Evolutionary conservation across 2,888 invertebrate species (phyloP), one percentile per base, ranked within the genome.

Genomic region (Epicampocera succincta): DNA sequence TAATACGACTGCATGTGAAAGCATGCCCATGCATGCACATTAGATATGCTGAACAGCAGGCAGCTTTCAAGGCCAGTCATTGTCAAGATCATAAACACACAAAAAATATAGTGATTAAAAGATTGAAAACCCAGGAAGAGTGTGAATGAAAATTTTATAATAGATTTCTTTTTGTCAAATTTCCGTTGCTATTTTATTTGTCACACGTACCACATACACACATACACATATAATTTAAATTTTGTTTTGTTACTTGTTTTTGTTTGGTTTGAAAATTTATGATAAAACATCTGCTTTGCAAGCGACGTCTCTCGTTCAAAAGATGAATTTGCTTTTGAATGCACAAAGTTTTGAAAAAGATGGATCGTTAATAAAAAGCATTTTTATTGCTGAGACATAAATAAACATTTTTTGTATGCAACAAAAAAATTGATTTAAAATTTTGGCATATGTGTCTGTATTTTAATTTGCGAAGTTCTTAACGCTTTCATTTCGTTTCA

Each of bases 181-280:
- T 33, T 33, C 5, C 8, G 9, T 60, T 60, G 42, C 2, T 48
- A 29, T 60, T 42, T 50, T 60, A 19, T 13, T 33, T 33, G 33
- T 33, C 33, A 33, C n/a, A n/a, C n/a, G n/a, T n/a, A n/a, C n/a
- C n/a, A n/a, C n/a, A n/a, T n/a, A n/a, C n/a, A n/a, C n/a, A n/a
- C n/a, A n/a, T n/a, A n/a, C n/a, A n/a, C n/a, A n/a, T n/a, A n/a
- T 33, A 33, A 33, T 68, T n/a, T 11, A 1, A 19, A 50, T 50
- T 50, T 68, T 25, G 11, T 54, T 52, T 29, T 54, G 15, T 3
- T 11, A 19, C 15, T 42, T 60, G 40, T 42, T 5, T 46, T 58
- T 48, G n/a, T n/a, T n/a, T n/a, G n/a, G n/a, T n/a, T 46, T 33
- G 17, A 25, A 61, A 77, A 79, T 79, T 79, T 79, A 79, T 68